Evolutionary conservation across 2,888 invertebrate genomes (phyloP).

Genomic region (Oxycera nigricornis): DNA sequence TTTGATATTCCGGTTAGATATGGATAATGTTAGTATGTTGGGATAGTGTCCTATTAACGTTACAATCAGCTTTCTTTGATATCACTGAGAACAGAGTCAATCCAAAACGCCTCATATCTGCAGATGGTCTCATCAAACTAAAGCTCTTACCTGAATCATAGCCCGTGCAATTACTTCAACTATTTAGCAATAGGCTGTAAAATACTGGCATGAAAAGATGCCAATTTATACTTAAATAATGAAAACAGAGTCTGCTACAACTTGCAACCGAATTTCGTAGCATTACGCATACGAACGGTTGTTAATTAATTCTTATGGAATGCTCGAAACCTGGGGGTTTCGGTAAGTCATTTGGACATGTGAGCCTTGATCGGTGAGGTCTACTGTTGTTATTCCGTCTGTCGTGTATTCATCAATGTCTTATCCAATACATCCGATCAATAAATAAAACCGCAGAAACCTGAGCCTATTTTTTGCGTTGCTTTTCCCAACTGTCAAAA

Average conservation of each 20-base stretch:
- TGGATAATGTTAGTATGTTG: too few relatives aligned
- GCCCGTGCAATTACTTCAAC: too few relatives aligned
- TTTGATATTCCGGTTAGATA: too few relatives aligned
- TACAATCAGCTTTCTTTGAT: too few relatives aligned
- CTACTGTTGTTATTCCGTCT: slow-evolving; percentile 27
- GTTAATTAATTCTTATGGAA: slow-evolving; percentile 25
- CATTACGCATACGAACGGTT: background rate
- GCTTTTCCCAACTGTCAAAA: slow-evolving; percentile 29
- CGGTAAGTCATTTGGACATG: background rate
- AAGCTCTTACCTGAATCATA: too few relatives aligned
- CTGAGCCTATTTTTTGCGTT: slow-evolving; percentile 22
- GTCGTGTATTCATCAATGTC: slow-evolving; percentile 36
- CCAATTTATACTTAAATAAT: background rate
- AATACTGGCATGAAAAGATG: too few relatives aligned
- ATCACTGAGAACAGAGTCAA: too few relatives aligned
- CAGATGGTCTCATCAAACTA: too few relatives aligned
- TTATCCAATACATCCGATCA: slow-evolving; percentile 9
- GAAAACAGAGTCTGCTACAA: background rate
- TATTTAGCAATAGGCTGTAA: too few relatives aligned
- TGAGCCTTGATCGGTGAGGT: slow-evolving; percentile 4
- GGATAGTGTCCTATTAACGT: too few relatives aligned
- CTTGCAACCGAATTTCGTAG: slow-evolving; percentile 23
- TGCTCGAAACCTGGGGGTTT: background rate
- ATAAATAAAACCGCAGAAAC: slow-evolving; percentile 36
- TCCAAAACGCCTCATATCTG: too few relatives aligned